Base-by-base conservation (phyloP, 1,140 invertebrate species). In the Aphaenogaster ashmeadi region DNA sequence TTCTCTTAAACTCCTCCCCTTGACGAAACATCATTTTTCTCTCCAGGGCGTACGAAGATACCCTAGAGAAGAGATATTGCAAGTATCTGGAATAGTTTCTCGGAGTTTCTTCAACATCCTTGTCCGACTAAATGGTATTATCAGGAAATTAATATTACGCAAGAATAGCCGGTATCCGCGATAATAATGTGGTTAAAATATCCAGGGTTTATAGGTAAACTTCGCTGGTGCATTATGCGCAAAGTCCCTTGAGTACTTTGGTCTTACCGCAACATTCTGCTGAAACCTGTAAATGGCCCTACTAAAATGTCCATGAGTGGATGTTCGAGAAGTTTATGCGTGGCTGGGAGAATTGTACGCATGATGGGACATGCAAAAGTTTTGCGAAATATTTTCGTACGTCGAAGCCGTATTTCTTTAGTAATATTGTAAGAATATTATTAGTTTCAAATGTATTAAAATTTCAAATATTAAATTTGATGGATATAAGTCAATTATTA, bases 131-230 rank as follows among this genome's bases (percentile, higher is more conserved):
- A 2, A 18, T 27, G 33, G 7, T 33, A 56, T 58, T 33, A 83
- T 0, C 38, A 41, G 44, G 41, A 74, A 60, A 58, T 58, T 56
- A 69, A 69, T 47, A 71, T 69, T 69, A 47, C 41, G 69, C 52
- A 52, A 27, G 66, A 60, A 33, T 72, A 66, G 38, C 15, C 47
- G 21, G n/a, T 47, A 54, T n/a, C 15, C 18, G 54, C 54, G 54
- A 83, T 72, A 83, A 83, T 74, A 83, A 83, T 60, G 80, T 27
- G 80, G 80, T 83, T 74, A 60, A 83, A 83, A 83, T 47, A 60
- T 83, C 67, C 18, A 74, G 18, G n/a, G 80, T 83, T 83, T 74
- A 83, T 83, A 74, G 80, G 41, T 60, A 74, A 83, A 83, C 67
- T 83, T 83, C 13, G 52, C 52, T 18, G 67, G 80, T 72, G 67